Evolutionary conservation across 2,797 vertebrate species (phyloP), one percentile per base, ranked within the genome.

Genomic region (Lithobates sylvaticus): DNA sequence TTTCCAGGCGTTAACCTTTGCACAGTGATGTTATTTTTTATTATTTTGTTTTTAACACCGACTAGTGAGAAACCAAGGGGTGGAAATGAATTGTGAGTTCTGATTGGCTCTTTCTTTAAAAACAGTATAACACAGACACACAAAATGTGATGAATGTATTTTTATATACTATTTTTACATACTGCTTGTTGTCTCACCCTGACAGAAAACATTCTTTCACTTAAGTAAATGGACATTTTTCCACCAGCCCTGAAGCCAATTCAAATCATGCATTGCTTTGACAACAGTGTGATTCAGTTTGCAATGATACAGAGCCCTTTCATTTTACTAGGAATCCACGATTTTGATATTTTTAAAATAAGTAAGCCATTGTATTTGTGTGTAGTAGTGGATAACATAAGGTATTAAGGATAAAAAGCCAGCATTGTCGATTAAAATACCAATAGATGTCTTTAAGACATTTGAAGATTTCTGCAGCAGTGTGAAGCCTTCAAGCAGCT

Each of bases 11-110:
- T 64, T 78, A 65, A 64, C 76, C 76, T 78, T 78, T 78, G 58
- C 34, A 42, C 76, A 42, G 58, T n/a, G n/a, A 42, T 26, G 54
- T 65, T 34, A 26, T 67, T 76, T 29, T 76, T 76, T 76, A 76
- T 76, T 50, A 76, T 61, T 75, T 26, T 76, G 50, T 76, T 76
- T 61, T 29, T 61, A 32, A 18, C 50, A 13, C 15, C 23, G 18
- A 21, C 1, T 13, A 65, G 61, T 34, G 34, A 50, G 58, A 64
- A n/a, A 5, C 2, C 3, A 26, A 78, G 34, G 34, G 76, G 76
- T 42, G 76, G 76, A 39, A 16, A 26, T 39, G 34, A 42, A 36
- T n/a, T 16, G 5, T 23, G 13, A n/a, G 15, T 5, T n/a, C 76
- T 65, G 76, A 65, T 65, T 78, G 58, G 76, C 76, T 78, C 3